Base-by-base conservation (phyloP, 1,140 invertebrate genomes). In the Temnothorax curvispinosus region DNA sequence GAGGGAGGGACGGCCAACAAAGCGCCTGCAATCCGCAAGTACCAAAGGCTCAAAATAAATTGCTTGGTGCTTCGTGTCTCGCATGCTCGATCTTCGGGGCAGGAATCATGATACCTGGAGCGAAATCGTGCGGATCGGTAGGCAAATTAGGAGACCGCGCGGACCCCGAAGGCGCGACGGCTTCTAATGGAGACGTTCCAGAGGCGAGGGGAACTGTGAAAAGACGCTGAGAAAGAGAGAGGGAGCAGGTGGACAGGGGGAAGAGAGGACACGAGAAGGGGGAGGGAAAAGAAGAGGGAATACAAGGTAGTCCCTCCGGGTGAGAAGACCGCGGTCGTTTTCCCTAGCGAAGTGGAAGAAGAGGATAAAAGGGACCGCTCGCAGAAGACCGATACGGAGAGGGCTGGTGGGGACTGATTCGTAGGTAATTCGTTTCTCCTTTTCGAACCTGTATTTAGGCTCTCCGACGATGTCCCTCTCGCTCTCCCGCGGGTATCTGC, bases 401-500 rank as follows among this genome's bases (percentile, higher is more conserved):
- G 56, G 65, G 81, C 32, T 54, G 35, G 52, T 74, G 65, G 47
- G 86, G 82, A 71, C 82, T 87, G 90, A 90, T 87, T 91, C 91
- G 86, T 90, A 87, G 88, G 86, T 91, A 92, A 92, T 91, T 89
- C 90, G 91, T 90, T 90, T 92, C 90, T 91, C 90, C 91, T 91
- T 90, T 89, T 91, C 85, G 90, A 91, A 87, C 90, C 89, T 88
- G 90, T 91, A 86, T 90, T 91, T 92, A 91, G 75, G 27, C 67
- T 80, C 72, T 87, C 50, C 44, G 44, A 9, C 13, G 50, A 52
- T 60, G 71, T 62, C 58, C 41, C 69, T 74, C 75, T 64, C 47
- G 27, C 75, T 8, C 35, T 64, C 38, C 54, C 52, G 7, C 35
- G 9, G 1, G 0, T 38, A 38, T n/a, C 27, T 35, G 4, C 18